Conservation (phyloP, 2,797 vertebrate species). For the Etheostoma perlongum region DNA sequence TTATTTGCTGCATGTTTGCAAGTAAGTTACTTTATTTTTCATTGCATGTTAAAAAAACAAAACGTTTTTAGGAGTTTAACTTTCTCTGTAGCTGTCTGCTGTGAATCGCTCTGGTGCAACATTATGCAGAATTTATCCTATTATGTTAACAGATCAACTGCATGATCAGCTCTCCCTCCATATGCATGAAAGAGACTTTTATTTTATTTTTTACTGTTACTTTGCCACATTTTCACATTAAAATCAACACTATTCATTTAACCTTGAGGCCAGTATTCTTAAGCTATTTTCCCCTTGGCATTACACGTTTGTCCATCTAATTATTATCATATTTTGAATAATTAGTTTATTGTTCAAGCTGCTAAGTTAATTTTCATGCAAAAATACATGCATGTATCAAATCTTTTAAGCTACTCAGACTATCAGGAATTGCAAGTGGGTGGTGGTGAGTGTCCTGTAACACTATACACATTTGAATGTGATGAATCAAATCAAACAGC, state of each 20-base stretch:
- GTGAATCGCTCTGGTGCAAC: constrained; percentile 24
- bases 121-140: neutral
- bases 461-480: constrained; percentile 6
- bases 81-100: constrained; percentile 17
- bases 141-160: constrained; percentile 17
- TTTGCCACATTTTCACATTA: constrained; percentile 35
- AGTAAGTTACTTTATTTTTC: constrained; percentile 19
- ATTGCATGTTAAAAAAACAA: constrained; percentile 35
- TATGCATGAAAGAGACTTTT: constrained; percentile 23
- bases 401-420: constrained; percentile 49
- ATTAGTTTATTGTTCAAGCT: constrained; percentile 30
- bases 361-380: constrained; percentile 22
- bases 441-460: constrained; percentile 55
- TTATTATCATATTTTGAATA: constrained; percentile 7
- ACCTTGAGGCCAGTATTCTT: constrained; percentile 25
- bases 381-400: constrained; percentile 51
- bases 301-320: constrained; percentile 25
- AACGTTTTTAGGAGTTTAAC: constrained; percentile 2
- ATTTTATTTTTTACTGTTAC: neutral
- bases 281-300: constrained; percentile 18
- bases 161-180: constrained; percentile 17
- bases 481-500: constrained; percentile 20
- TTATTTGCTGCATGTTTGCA: constrained; percentile 51
- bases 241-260: constrained; percentile 26
- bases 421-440: constrained; percentile 50